phyloP scores from a whole-genome alignment of 2,113 vertebrate genomes.

The Ailurus styani region DNA sequence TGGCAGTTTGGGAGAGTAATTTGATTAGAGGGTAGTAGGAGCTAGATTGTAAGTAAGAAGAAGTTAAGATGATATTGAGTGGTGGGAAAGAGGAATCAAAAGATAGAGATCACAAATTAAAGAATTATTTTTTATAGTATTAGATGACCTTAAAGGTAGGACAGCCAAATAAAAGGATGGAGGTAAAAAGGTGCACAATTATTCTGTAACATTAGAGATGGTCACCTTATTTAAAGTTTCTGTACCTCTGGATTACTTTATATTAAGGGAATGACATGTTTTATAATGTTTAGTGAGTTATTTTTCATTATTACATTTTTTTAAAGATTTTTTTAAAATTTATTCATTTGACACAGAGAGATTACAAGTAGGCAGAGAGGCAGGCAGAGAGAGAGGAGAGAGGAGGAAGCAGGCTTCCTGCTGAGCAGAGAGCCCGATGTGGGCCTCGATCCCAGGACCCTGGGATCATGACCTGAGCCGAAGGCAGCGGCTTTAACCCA shows the following conservation, averaged over 20 bases:
- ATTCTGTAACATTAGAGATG: background rate
- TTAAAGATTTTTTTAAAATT: no score
- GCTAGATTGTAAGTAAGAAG: background rate
- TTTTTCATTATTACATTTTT: constrained; percentile 33
- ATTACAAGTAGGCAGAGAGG: no score
- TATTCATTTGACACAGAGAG: no score
- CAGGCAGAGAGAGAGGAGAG: no score
- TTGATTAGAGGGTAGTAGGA: background rate
- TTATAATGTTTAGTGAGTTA: background rate
- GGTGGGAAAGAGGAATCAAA: background rate
- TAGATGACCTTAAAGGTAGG: constrained; percentile 17
- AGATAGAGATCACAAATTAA: background rate
- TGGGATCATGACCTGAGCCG: no score
- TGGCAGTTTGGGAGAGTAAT: background rate
- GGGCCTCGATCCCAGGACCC: no score
- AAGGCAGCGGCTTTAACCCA: no score
- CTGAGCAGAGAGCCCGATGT: no score
- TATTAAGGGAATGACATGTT: constrained; percentile 3
- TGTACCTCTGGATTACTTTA: background rate
- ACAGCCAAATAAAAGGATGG: background rate
- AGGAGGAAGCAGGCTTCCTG: no score
- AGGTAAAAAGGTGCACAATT: background rate
- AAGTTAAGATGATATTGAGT: background rate
- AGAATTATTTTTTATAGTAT: background rate
- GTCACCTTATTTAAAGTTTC: constrained; percentile 17